Evolutionary conservation across 2,797 vertebrate species (phyloP), one percentile per base, ranked within the genome.

Genomic region (Pangasius larnaudii): DNA sequence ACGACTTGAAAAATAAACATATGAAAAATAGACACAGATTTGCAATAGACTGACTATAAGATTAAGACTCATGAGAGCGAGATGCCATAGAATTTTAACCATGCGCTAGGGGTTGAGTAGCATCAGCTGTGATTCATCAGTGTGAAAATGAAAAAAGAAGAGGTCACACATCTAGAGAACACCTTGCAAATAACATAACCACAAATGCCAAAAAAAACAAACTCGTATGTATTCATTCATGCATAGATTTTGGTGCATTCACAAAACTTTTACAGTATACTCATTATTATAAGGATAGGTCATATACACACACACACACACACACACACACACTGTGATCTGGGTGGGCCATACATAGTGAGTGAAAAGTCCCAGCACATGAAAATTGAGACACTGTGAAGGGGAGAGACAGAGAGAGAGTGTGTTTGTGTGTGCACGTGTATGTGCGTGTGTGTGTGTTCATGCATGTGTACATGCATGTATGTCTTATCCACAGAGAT

Each of bases 311-410:
- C 79, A 90, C 65, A 51, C 10, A 72, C 71, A 85, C 79, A 87
- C 49, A 22, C 18, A 30, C 72, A 84, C 81, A 88, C 69, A 56
- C 33, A 24, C n/a, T n/a, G n/a, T n/a, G 49, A 80, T 85, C 79
- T 91, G 90, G 92, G 92, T 93, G 91, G 91, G 90, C 92, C 75
- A 24, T 89, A 88, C 80, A 71, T 84, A 82, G 74, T 89, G 89
- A 85, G 87, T 89, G 89, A 88, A 87, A 90, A 80, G 88, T 90
- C 81, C 90, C 89, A 91, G 89, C 81, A 87, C 86, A 89, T 91
- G 91, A 92, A 93, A 92, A 89, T 85, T 92, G 90, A 93, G 88
- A 92, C 89, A 80, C 63, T 92, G 88, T 91, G 80, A 80, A n/a
- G 75, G 77, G 85, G 85, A 87, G 74, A 27, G 10, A 63, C 39